Conservation (phyloP, 2,113 vertebrate species). For the Chlorodrepanis virens region DNA sequence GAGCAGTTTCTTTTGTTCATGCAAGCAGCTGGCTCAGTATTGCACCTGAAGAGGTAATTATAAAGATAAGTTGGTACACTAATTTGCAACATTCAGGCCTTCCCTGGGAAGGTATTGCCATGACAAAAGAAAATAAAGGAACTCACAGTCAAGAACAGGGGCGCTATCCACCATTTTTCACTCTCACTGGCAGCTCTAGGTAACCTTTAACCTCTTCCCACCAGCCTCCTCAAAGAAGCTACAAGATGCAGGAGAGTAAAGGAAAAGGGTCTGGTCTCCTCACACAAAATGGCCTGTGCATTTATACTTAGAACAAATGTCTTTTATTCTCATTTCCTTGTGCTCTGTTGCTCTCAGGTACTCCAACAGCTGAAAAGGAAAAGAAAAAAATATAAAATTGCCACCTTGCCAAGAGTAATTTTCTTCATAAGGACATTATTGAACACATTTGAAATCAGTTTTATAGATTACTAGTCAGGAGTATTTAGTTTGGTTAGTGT, state of each 20-base stretch:
- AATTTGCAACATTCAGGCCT: conserved; percentile 63
- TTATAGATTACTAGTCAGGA: background rate
- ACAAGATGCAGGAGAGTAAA: conserved; percentile 63
- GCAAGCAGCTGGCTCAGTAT: conserved; percentile 42
- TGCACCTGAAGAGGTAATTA: conserved; percentile 70
- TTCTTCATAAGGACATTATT: background rate
- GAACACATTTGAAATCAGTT: background rate
- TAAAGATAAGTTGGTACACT: conserved; percentile 57
- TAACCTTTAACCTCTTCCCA: conserved; percentile 75
- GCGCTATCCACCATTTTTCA: conserved; percentile 68
- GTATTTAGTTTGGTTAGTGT: background rate
- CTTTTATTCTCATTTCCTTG: conserved; percentile 33
- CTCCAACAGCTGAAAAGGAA: background rate
- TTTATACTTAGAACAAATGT: conserved; percentile 20
- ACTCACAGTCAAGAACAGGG: conserved; percentile 50
- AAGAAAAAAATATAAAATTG: background rate
- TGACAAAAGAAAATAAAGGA: conserved; percentile 66
- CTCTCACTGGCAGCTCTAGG: conserved; percentile 62
- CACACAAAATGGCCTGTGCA: background rate
- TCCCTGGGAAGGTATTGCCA: conserved; percentile 64
- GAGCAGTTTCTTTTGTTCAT: background rate
- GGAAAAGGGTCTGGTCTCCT: background rate
- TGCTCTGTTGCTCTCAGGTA: conserved; percentile 24
- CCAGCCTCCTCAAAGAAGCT: conserved; percentile 68
- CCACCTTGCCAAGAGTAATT: background rate